Evolutionary conservation across 2,888 invertebrate species (phyloP), one percentile per base, ranked within the genome.

Genomic region (Lasioglossum marginatum): DNA sequence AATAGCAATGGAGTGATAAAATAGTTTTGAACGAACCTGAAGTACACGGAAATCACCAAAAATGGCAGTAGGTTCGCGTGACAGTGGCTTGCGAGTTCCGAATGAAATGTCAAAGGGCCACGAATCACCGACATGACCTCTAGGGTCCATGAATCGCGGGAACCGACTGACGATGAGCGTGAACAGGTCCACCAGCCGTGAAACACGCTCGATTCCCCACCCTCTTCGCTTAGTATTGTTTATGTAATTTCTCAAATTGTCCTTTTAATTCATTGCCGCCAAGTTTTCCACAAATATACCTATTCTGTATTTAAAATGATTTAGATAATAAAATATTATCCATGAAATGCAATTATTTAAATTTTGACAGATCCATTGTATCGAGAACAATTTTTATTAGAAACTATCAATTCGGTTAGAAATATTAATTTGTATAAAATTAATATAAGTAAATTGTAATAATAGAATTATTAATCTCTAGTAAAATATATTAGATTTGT

Each of bases 111-210:
- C 77, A 84, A 85, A 75, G 82, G 63, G 57, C 63, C 77, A 80
- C 87, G 81, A 88, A 83, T 90, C 84, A 83, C 48, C 79, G 86
- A 57, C 86, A 82, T 78, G 85, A 81, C 91, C 88, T 88, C 87
- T 60, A 87, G 78, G 88, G 73, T 82, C 87, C 76, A 82, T 88
- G 93, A 90, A 92, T 91, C 90, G 88, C 91, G 90, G 85, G 88
- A 89, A 90, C 88, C 88, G 89, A 93, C 91, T 92, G 93, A 40
- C 70, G 70, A 70, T 40, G 70, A 92, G 89, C 83, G 88, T 86
- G 86, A 87, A 88, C 81, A 85, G 89, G 84, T 79, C 75, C 83
- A 83, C 88, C 87, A 86, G 81, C 88, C 88, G 77, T 90, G 81
- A 87, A 85, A 88, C 87, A 79, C 83, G 79, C 76, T 84, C 84